Conservation (phyloP, 2,888 invertebrate species). For the Poecilus cupreus region DNA sequence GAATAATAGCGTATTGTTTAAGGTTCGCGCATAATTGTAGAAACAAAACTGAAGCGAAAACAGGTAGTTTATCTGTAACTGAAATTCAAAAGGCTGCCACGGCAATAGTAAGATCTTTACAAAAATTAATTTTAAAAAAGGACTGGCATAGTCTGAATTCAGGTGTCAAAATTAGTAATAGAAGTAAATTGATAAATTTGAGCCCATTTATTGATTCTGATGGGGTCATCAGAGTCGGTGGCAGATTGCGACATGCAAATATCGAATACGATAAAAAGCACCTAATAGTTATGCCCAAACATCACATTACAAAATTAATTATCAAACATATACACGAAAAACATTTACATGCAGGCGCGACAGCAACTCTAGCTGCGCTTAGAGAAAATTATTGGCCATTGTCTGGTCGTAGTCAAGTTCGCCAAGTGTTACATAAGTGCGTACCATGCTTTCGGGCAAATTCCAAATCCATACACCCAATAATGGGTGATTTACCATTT, state of each 20-base stretch:
- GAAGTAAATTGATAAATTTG: neutral
- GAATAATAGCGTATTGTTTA: neutral
- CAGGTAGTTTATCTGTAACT: neutral
- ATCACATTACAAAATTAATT: constrained; percentile 36
- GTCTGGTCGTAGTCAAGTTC: neutral
- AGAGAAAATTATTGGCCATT: neutral
- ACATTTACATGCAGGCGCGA: neutral
- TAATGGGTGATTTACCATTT: no score
- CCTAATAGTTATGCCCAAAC: neutral
- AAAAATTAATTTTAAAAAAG: constrained; percentile 62
- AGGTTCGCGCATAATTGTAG: constrained; percentile 1
- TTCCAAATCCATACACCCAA: no score
- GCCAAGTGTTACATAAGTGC: neutral
- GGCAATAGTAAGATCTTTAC: constrained; percentile 48
- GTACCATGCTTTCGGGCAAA: no score
- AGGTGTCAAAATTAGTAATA: neutral
- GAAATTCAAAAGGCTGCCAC: neutral
- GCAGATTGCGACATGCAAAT: constrained; percentile 7
- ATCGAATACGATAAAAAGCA: neutral
- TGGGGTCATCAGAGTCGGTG: constrained; percentile 24
- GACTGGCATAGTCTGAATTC: constrained; percentile 53
- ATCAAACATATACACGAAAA: no score
- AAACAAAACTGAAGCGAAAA: neutral
- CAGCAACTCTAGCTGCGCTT: neutral
- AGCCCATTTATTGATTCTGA: constrained; percentile 17